Percentiles rank a stretch among this genome's conserved stretches.
Conservation (phyloP, 2,888 invertebrate genomes). For the Hypomecis atomaria region DNA sequence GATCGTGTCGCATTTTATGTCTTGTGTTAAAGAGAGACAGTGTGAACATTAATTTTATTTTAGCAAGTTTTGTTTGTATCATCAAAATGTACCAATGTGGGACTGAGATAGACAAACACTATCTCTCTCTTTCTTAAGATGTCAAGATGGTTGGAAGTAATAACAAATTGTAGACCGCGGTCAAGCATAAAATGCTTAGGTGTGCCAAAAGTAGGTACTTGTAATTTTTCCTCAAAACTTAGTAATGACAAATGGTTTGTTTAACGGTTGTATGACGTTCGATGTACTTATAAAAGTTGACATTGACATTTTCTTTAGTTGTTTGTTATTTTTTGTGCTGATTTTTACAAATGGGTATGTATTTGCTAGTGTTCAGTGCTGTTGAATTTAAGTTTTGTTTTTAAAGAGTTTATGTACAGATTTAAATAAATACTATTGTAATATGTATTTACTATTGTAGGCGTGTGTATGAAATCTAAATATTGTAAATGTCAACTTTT, state of each 20-base stretch:
- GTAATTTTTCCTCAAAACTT: neutral
- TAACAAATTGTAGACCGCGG: neutral
- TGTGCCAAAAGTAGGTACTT: neutral
- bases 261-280: neutral
- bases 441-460: neutral
- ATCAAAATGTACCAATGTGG: too few relatives aligned
- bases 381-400: constrained; percentile 1
- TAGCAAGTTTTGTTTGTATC: too few relatives aligned
- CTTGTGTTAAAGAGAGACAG: too few relatives aligned
- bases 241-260: neutral
- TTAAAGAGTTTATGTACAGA: constrained; percentile 1
- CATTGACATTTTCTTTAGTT: neutral
- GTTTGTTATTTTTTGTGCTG: neutral
- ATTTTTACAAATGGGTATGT: neutral
- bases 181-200: neutral
- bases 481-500: constrained; percentile 14
- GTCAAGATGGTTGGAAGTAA: neutral
- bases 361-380: neutral
- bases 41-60: too few relatives aligned
- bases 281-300: neutral
- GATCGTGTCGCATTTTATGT: too few relatives aligned
- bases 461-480: neutral
- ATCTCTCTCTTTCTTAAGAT: too few relatives aligned
- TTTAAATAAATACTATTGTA: neutral
- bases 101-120: too few relatives aligned